phyloP scores from a whole-genome alignment of 2,797 vertebrate species.

The Cichlasoma orientale region DNA sequence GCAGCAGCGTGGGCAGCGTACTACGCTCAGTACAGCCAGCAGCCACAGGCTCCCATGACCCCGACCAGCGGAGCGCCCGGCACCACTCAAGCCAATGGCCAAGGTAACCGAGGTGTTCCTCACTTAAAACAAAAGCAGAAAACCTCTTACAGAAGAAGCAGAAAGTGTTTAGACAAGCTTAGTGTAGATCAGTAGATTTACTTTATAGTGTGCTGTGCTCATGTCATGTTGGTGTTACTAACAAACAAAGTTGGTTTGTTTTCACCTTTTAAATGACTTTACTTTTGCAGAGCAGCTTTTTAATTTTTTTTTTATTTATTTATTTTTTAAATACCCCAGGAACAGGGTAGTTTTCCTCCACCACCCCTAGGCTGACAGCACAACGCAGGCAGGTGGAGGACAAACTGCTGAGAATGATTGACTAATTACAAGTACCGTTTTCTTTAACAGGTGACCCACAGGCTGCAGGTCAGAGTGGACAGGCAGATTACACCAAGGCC shows the following conservation, averaged over 20 bases:
- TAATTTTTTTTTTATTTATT: not conserved
- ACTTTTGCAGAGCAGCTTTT: slow-evolving; percentile 40
- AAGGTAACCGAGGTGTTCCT: slow-evolving; percentile 83
- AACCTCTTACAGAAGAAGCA: not conserved
- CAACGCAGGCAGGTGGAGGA: slow-evolving; percentile 72
- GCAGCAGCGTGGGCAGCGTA: slow-evolving; percentile 99
- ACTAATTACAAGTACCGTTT: slow-evolving; percentile 85
- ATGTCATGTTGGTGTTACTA: slow-evolving; percentile 27
- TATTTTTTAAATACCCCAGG: slow-evolving; percentile 29
- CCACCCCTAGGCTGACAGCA: slow-evolving; percentile 61
- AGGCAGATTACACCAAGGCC: slow-evolving; percentile 99
- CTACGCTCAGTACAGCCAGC: slow-evolving; percentile 98
- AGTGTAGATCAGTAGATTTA: slow-evolving; percentile 47
- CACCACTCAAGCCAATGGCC: slow-evolving; percentile 93
- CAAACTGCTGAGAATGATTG: slow-evolving; percentile 71
- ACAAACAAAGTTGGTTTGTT: slow-evolving; percentile 36
- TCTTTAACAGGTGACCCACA: slow-evolving; percentile 95
- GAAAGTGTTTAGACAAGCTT: not conserved
- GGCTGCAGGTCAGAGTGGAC: slow-evolving; percentile 96
- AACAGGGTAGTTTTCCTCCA: slow-evolving; percentile 63
- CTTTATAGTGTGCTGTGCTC: slow-evolving; percentile 26
- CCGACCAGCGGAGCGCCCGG: slow-evolving; percentile 90
- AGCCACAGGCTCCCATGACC: slow-evolving; percentile 96
- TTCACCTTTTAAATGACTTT: slow-evolving; percentile 42
- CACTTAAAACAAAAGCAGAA: not conserved